Evolutionary conservation across 2,113 vertebrate species (phyloP).

Genomic region (Gobius niger): DNA sequence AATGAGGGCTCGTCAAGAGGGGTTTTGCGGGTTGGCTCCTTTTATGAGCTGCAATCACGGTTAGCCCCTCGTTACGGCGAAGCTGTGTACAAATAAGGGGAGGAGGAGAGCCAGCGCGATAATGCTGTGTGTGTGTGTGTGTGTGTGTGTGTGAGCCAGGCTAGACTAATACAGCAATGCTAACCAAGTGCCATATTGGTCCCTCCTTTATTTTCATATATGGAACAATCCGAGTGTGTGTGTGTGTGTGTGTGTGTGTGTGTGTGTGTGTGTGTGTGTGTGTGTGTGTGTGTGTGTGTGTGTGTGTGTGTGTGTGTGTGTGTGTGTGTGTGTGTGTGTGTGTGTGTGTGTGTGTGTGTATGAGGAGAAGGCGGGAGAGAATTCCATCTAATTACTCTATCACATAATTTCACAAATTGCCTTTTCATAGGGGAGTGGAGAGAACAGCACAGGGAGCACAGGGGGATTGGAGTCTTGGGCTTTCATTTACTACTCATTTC

Average conservation of each 20-base stretch:
- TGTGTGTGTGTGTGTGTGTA: neutral
- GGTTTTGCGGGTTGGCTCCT: constrained; percentile 81
- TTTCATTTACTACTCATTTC: constrained; percentile 96
- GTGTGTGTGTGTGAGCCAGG: constrained; percentile 76
- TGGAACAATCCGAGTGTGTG: constrained; percentile 88
- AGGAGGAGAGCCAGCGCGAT: constrained; percentile 82
- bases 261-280: no score
- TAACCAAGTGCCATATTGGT: constrained; percentile 49
- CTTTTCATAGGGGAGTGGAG: constrained; percentile 94
- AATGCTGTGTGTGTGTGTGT: constrained; percentile 63
- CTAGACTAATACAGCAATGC: constrained; percentile 83
- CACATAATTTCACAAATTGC: constrained; percentile 99
- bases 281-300: no score
- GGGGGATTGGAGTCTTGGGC: constrained; percentile 90
- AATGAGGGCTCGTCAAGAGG: constrained; percentile 70
- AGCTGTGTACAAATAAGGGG: constrained; percentile 96
- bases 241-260: no score
- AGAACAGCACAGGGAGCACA: constrained; percentile 87
- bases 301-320: no score
- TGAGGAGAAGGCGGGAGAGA: constrained; percentile 72
- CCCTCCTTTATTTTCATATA: constrained; percentile 48
- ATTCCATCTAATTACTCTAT: constrained; percentile 99
- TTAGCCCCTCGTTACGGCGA: constrained; percentile 87
- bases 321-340: constrained; percentile 42
- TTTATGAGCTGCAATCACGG: constrained; percentile 94